Evolutionary conservation across 2,888 invertebrate species (phyloP).

Genomic region (Synergus itoensis): DNA sequence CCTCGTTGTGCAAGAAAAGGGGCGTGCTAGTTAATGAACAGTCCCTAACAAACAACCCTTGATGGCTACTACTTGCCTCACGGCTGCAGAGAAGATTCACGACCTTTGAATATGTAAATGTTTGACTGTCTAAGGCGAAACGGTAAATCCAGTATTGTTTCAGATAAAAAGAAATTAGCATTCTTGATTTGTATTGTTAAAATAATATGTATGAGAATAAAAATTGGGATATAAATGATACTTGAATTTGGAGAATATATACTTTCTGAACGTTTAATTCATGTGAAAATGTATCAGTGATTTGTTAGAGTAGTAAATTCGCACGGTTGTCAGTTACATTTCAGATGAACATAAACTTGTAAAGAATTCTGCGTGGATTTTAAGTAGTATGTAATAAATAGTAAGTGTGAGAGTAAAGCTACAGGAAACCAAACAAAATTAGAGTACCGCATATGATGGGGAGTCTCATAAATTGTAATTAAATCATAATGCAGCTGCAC

Average conservation of each 20-base stretch:
- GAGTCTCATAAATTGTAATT: constrained; percentile 70
- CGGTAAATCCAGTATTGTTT: constrained; percentile 61
- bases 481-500: constrained; percentile 64
- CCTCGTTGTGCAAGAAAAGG: background rate
- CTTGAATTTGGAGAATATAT: too few relatives aligned
- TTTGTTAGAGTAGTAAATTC: too few relatives aligned
- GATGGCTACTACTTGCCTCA: constrained; percentile 41
- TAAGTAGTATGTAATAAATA: background rate
- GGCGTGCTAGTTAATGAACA: background rate
- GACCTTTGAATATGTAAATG: constrained; percentile 71
- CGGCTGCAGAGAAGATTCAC: constrained; percentile 65
- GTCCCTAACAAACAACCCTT: constrained; percentile 51
- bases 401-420: background rate
- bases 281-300: too few relatives aligned
- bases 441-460: constrained; percentile 59
- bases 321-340: constrained; percentile 29
- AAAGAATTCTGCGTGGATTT: background rate
- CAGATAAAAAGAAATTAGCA: background rate
- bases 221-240: background rate
- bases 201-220: background rate
- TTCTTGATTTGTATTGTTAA: background rate
- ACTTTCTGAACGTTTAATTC: too few relatives aligned
- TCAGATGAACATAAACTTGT: background rate
- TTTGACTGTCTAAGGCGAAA: constrained; percentile 65
- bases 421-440: constrained; percentile 48